Evolutionary conservation across 1,140 invertebrate genomes (phyloP), one percentile per base, ranked within the genome.

Genomic region (Drosophila cardini): DNA sequence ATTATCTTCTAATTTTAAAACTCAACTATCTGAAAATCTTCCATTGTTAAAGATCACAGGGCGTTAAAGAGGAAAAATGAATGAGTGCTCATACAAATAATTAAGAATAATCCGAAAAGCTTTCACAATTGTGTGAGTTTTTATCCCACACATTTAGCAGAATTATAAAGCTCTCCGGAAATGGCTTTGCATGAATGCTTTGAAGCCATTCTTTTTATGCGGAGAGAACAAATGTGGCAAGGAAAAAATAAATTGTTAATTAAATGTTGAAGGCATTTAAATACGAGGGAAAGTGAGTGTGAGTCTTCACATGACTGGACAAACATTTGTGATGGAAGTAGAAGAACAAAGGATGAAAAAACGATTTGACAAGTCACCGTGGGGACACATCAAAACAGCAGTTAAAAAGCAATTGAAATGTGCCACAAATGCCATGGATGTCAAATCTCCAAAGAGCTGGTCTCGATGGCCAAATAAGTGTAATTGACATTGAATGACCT

Each of bases 401-500:
- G 75, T 87, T 76, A 86, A 85, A 86, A 86, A 78, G 71, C 71
- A 86, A 87, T 82, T 87, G 73, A 74, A 85, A 64, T 68, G 74
- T 62, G 71, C 50, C 65, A 53, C 60, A 68, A 85, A 75, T 53
- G 40, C 43, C 48, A 34, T 50, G 26, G 43, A 61, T 30, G 56
- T 26, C 34, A 46, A 76, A 82, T 86, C 83, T 73, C 68, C 34
- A 50, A 63, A 57, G 79, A 78, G 43, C 69, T 46, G 16, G 53
- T 18, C 26, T 21, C 62, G 73, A n/a, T 40, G 30, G 36, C 48
- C 56, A 36, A 71, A 71, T 50, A 67, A 40, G 48, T 50, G 10
- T 58, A 58, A 72, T 72, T 65, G 84, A 87, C 85, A 89, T 87
- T 87, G 84, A 63, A 83, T 76, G 83, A 87, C 83, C 84, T 87